Conservation (phyloP, 2,797 vertebrate species). For the Hafferia zeledoni region DNA sequence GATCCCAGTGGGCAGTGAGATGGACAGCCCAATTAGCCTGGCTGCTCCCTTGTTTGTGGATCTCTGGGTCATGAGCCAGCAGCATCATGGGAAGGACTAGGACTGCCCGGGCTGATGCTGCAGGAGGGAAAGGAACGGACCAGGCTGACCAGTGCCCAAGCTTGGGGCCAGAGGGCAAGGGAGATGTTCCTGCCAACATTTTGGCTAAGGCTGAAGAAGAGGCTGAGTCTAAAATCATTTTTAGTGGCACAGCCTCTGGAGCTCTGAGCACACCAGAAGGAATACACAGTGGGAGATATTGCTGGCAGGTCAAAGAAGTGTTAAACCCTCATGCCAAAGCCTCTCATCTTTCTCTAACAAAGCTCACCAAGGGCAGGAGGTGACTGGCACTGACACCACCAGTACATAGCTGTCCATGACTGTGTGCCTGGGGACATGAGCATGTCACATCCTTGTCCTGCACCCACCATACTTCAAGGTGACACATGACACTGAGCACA, state of each 20-base stretch:
- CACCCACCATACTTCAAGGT: accelerated
- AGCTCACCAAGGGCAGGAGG: not conserved
- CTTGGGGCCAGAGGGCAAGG: not conserved
- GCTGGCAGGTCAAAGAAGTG: not conserved
- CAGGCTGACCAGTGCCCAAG: not conserved
- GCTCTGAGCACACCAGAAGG: not conserved
- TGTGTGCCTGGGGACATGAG: accelerated
- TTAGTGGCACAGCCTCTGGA: not conserved
- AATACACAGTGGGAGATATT: not conserved
- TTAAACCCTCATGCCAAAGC: not conserved
- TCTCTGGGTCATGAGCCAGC: not conserved
- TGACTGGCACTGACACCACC: accelerated
- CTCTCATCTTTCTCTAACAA: not conserved
- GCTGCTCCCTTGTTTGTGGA: not conserved
- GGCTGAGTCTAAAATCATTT: accelerated
- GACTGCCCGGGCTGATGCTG: accelerated
- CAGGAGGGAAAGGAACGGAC: not conserved
- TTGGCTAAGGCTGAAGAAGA: not conserved
- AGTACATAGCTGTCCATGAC: not conserved
- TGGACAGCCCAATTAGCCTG: not conserved
- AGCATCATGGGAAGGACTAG: accelerated
- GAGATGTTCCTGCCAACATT: not conserved
- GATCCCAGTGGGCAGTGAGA: accelerated
- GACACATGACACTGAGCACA: accelerated
- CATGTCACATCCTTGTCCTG: not conserved